Conservation (phyloP, 92 coral and sea anemone species). For the Epizoanthus fatuus region DNA sequence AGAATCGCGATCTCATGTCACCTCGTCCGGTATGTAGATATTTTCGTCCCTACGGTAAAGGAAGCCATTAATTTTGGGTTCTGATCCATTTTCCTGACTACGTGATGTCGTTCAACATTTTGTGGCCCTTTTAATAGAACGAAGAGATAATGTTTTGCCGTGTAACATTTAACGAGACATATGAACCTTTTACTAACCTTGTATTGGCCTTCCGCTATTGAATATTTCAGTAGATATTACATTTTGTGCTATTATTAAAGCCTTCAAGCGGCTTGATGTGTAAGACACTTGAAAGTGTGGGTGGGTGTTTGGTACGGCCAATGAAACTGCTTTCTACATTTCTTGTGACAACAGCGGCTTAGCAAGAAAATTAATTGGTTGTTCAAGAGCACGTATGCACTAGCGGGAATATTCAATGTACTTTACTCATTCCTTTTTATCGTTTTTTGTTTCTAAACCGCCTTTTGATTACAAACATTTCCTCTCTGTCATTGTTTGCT, state of each 20-base stretch:
- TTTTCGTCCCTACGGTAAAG: background rate
- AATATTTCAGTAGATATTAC: background rate
- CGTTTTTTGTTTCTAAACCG: no score
- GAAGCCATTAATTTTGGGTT: constrained; percentile 11
- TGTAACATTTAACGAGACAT: background rate
- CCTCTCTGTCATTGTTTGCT: no score
- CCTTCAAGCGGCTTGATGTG: background rate
- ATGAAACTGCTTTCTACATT: constrained; percentile 1
- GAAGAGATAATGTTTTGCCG: background rate
- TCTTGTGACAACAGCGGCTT: constrained; percentile 26
- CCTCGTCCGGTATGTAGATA: constrained; percentile 20
- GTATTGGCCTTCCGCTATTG: no score
- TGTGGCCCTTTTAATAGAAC: background rate
- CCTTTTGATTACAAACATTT: no score
- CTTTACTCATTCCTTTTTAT: no score
- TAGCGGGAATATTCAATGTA: no score
- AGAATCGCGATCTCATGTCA: background rate
- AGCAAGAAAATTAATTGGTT: constrained; percentile 37
- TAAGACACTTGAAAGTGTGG: constrained; percentile 10
- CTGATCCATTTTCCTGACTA: constrained; percentile 9
- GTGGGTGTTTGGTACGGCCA: background rate
- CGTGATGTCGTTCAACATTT: background rate
- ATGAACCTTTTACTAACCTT: background rate
- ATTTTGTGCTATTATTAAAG: background rate
- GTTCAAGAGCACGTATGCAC: constrained; percentile 7